Evolutionary conservation across 1,140 invertebrate genomes (phyloP), one percentile per base, ranked within the genome.

Genomic region (Ruditapes philippinarum): DNA sequence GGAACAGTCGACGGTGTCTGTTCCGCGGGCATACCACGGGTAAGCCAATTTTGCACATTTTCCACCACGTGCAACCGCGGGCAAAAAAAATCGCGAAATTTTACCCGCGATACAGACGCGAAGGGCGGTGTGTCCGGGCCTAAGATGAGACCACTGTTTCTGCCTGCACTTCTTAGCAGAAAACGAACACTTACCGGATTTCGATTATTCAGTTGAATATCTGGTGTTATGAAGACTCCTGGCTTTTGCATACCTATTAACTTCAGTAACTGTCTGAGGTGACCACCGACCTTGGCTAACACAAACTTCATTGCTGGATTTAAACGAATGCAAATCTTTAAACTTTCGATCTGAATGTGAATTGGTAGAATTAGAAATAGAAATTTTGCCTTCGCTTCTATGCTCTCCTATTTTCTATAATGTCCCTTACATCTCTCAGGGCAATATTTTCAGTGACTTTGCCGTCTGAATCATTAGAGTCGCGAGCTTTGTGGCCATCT

Each of bases 121-220:
- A n/a, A n/a, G n/a, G n/a, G n/a, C n/a, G n/a, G n/a, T n/a, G n/a
- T n/a, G n/a, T n/a, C n/a, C n/a, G n/a, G n/a, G n/a, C n/a, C n/a
- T n/a, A n/a, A n/a, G n/a, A 68, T 68, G 62, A 68, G 62, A 68
- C 62, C 62, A 68, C 62, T 68, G 62, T 68, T 68, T 68, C 62
- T 68, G 4, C 62, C 62, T 68, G 62, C 62, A n/a, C 33, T 68
- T 19, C 28, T 68, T 12, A 38, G 33, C 11, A 68, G 62, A 68
- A 68, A 38, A 1, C 28, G 28, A 68, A 68, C 33, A 19, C 62
- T 33, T 12, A 68, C 28, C 12, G 62, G 62, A 31, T 31, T 57
- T 57, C 51, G 51, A 57, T 57, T 5, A 57, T 57, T 19, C 51
- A 57, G 19, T 11, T 19, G 51, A 57, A 57, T 57, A 57, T 57